Conservation (phyloP, 2,888 invertebrate genomes). For the Elegia similella region DNA sequence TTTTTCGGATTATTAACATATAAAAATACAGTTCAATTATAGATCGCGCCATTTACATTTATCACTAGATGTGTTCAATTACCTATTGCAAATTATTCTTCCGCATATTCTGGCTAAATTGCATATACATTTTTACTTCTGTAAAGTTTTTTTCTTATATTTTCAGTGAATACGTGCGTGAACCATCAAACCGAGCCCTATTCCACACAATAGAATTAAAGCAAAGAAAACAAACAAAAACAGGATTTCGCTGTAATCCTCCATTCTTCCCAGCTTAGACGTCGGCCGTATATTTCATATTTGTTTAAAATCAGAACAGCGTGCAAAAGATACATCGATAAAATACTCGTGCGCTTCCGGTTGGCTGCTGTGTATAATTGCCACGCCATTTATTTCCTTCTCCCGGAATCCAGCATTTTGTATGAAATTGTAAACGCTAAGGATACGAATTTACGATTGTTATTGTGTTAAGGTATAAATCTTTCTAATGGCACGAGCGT, state of each 20-base stretch:
- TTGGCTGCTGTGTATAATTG: slow-evolving; percentile 69
- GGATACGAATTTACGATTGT: slow-evolving; percentile 65
- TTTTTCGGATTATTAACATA: not conserved
- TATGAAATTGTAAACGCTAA: slow-evolving; percentile 48
- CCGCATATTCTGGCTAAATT: not conserved
- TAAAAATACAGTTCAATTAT: not conserved
- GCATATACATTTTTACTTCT: slow-evolving; percentile 8
- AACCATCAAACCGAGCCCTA: slow-evolving; percentile 34
- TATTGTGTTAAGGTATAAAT: slow-evolving; percentile 69
- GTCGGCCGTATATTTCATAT: slow-evolving; percentile 61
- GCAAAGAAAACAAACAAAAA: slow-evolving; percentile 80
- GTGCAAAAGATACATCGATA: slow-evolving; percentile 61
- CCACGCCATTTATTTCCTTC: slow-evolving; percentile 72
- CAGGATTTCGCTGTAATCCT: slow-evolving; percentile 76
- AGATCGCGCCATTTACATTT: no score
- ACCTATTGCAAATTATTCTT: not conserved
- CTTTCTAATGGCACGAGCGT: slow-evolving; percentile 69
- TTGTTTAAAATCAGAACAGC: slow-evolving; percentile 68
- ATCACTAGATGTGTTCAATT: no score
- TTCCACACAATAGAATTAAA: slow-evolving; percentile 61
- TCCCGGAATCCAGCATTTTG: slow-evolving; percentile 56
- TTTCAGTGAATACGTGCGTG: slow-evolving; percentile 31
- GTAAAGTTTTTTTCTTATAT: slow-evolving; percentile 24
- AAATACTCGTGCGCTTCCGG: slow-evolving; percentile 76
- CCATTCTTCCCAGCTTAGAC: slow-evolving; percentile 67